phyloP scores from a whole-genome alignment of 2,113 vertebrate genomes.

The Spizaetus ornatus region DNA sequence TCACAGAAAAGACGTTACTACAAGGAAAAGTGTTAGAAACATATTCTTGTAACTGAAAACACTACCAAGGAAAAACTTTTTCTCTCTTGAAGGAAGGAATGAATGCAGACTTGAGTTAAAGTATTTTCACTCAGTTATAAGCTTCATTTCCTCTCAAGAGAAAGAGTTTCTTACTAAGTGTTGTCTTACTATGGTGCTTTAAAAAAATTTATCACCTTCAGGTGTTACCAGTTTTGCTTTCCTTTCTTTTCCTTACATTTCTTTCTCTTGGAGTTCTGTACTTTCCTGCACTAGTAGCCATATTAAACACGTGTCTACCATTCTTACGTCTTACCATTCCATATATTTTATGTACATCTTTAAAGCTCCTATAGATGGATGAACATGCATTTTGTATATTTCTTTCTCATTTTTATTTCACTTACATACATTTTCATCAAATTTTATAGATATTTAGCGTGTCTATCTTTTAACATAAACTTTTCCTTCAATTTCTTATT shows the following conservation, averaged over 20 bases:
- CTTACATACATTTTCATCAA: not conserved
- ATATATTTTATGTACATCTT: not conserved
- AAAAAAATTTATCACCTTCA: not conserved
- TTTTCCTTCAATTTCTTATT: not conserved
- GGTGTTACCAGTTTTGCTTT: not conserved
- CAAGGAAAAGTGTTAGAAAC: not conserved
- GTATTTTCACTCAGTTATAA: not conserved
- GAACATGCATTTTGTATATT: not conserved
- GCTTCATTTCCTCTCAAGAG: not conserved
- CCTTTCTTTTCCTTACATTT: not conserved
- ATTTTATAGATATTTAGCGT: not conserved
- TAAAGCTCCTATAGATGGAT: not conserved
- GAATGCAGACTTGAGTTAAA: not conserved
- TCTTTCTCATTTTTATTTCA: not conserved
- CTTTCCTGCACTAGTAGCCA: not conserved
- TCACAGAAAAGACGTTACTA: not conserved
- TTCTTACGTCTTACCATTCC: not conserved
- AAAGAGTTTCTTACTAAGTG: not conserved
- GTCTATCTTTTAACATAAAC: not conserved
- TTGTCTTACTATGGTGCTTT: not conserved
- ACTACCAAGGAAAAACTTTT: not conserved
- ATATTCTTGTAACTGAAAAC: not conserved
- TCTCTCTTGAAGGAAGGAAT: not conserved
- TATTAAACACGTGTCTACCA: not conserved
- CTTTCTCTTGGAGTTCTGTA: not conserved